Evolutionary conservation across 2,888 invertebrate genomes (phyloP), one percentile per base, ranked within the genome.

Genomic region (Callosobruchus maculatus): DNA sequence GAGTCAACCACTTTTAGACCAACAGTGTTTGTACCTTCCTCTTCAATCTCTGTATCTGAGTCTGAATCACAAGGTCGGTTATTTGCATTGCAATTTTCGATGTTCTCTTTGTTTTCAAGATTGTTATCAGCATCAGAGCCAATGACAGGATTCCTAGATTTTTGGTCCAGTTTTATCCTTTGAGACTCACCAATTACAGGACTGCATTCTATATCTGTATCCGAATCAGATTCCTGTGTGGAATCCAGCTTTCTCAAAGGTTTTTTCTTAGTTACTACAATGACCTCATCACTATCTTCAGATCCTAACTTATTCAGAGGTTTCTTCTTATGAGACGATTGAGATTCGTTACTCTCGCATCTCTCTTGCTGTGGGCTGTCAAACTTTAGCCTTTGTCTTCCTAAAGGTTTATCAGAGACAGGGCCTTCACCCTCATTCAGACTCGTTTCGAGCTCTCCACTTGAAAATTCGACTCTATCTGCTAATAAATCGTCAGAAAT

Each of bases 1-100:
- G 49, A 26, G n/a, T 66, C 70, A 26, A 74, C n/a, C 73, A 22
- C 49, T 68, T 67, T n/a, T n/a, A 0, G 22, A 67, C 21, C 20
- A n/a, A 70, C 21, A 67, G 22, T 26, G 22, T 67, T 4, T 21
- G 18, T 26, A 4, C 7, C 13, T 49, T 49, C 18, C 4, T 74
- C 75, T 77, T 82, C 81, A 20, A 78, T 71, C 31, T 82, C 82
- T 22, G 81, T 80, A 22, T 82, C 81, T 5, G 82, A 76, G 76
- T 80, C 80, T 30, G 75, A 72, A 7, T 77, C 75, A 70, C 77
- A 70, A 49, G 49, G 13, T 49, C 13, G 1, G 18, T 49, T 49
- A 49, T 49, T 49, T 18, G 13, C 18, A 49, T 18, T 13, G 18
- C 7, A 68, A 21, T 68, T 22, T 13, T 68, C 20, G 68, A 22